Conservation (phyloP, 2,113 vertebrate species). For the Psittacula cyanocephala region DNA sequence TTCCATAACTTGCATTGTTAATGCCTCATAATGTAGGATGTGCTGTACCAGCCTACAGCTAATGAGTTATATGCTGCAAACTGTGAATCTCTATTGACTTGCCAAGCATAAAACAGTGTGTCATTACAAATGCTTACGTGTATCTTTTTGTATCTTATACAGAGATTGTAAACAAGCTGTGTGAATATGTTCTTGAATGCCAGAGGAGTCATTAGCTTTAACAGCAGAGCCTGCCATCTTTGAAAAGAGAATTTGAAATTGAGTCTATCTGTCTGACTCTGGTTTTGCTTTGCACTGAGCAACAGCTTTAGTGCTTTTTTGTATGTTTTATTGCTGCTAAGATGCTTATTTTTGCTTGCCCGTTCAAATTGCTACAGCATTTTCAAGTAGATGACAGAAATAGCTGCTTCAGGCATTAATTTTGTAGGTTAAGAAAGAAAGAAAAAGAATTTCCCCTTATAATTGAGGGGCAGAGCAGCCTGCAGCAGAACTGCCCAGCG, state of each 20-base stretch:
- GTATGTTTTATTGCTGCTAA: neutral
- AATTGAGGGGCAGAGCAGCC: neutral
- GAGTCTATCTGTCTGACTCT: neutral
- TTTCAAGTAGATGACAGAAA: neutral
- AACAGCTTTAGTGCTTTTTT: neutral
- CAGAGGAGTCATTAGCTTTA: neutral
- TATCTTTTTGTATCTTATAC: neutral
- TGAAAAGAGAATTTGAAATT: neutral
- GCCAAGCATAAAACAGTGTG: neutral
- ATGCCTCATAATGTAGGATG: neutral
- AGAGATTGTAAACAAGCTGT: neutral
- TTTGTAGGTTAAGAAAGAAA: neutral
- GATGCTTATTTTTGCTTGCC: neutral
- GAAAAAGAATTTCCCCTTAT: accelerated
- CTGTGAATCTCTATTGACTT: neutral
- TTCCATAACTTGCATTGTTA: neutral
- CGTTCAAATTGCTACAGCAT: neutral
- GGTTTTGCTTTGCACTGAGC: neutral
- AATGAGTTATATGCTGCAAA: neutral
- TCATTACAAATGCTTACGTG: neutral
- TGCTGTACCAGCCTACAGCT: neutral
- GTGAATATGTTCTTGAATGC: neutral
- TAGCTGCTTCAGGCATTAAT: neutral
- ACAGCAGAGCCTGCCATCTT: neutral
- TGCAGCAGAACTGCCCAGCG: neutral